phyloP scores from a whole-genome alignment of 2,797 vertebrate genomes.

The Pseudochirops cupreus region DNA sequence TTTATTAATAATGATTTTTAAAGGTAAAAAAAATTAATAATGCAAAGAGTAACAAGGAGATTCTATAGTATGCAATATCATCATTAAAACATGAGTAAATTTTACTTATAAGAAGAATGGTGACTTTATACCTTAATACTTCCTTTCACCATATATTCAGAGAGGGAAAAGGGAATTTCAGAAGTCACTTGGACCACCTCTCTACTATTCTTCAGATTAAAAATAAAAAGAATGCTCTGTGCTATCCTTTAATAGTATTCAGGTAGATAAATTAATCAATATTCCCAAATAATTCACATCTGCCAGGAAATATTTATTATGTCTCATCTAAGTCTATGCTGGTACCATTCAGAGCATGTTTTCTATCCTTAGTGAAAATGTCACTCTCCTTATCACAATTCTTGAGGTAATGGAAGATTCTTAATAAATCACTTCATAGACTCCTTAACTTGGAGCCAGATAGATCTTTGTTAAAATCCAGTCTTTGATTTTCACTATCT shows the following conservation, averaged over 20 bases:
- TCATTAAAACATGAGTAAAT: slow-evolving; percentile 1
- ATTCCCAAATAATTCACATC: neutral
- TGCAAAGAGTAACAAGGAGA: neutral
- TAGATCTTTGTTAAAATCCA: neutral
- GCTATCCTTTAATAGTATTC: neutral
- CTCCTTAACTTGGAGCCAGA: neutral
- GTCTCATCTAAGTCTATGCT: neutral
- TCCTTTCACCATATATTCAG: neutral
- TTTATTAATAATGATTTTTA: slow-evolving; percentile 61
- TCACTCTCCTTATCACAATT: neutral
- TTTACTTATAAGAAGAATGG: neutral
- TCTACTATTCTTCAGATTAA: neutral
- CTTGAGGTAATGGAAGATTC: neutral
- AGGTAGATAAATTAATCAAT: neutral
- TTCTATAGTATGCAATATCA: neutral
- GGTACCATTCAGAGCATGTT: slow-evolving; percentile 2
- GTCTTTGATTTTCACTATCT: neutral
- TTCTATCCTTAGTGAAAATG: slow-evolving; percentile 11
- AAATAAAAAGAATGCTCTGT: neutral
- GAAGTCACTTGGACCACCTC: neutral
- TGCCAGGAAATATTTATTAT: slow-evolving; percentile 14
- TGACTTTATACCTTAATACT: slow-evolving; percentile 10
- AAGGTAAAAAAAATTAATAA: neutral
- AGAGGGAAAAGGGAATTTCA: neutral
- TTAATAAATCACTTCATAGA: neutral